Percentiles rank a stretch among this genome's conserved stretches.
Conservation (phyloP, 2,113 vertebrate species). For the Rhinichthys klamathensis region DNA sequence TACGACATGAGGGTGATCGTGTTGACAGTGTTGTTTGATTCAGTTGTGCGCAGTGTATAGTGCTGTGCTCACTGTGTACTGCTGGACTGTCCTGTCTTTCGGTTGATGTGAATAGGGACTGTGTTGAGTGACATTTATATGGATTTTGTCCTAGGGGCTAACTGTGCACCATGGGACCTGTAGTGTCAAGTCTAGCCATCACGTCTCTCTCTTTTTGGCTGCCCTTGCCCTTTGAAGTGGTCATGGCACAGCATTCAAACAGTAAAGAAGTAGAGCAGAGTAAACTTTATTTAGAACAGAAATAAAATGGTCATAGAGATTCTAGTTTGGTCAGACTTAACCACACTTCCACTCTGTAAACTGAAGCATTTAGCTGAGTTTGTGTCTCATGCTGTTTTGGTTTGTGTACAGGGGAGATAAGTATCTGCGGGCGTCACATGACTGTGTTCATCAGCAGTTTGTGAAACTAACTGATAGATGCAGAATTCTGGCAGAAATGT, state of each 20-base stretch:
- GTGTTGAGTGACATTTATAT: conserved; percentile 7
- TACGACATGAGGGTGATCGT: neutral
- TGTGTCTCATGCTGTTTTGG: neutral
- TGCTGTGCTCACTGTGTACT: conserved; percentile 3
- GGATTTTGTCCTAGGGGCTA: neutral
- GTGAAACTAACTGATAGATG: conserved; percentile 31
- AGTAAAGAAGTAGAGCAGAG: conserved; percentile 21
- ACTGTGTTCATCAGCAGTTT: conserved; percentile 33
- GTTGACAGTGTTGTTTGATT: conserved; percentile 13
- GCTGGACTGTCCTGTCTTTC: neutral
- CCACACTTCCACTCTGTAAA: neutral
- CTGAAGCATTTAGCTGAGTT: neutral
- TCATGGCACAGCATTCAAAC: conserved; percentile 3
- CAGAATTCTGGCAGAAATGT: conserved; percentile 44
- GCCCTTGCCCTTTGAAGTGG: neutral
- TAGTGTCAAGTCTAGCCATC: neutral
- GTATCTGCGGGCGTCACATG: neutral
- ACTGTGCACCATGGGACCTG: neutral
- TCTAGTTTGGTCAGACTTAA: neutral
- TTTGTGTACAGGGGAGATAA: neutral
- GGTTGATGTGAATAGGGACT: neutral
- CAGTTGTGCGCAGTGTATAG: neutral
- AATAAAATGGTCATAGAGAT: neutral
- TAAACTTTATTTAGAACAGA: conserved; percentile 31
- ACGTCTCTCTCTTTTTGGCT: neutral